Conservation (phyloP, 1,140 invertebrate species). For the Anagrus nilaparvatae region DNA sequence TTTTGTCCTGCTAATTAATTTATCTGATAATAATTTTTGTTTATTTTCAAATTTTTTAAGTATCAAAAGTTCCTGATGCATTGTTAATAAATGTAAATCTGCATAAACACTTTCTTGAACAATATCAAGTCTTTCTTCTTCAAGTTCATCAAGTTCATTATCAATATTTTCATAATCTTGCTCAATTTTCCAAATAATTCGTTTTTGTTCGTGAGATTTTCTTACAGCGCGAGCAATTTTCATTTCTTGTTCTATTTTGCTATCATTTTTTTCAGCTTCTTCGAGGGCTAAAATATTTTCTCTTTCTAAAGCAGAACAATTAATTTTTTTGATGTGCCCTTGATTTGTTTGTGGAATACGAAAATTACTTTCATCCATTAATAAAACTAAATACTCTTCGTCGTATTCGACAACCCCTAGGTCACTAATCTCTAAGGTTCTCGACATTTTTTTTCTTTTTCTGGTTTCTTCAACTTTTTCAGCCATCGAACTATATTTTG, state of each 20-base stretch:
- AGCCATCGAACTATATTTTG: conserved; percentile 22
- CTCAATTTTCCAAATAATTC: conserved; percentile 49
- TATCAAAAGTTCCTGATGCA: conserved; percentile 70
- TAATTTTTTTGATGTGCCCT: too few relatives aligned
- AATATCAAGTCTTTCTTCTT: conserved; percentile 51
- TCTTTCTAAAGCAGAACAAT: conserved; percentile 7
- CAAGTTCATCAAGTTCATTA: conserved; percentile 48
- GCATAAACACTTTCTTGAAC: conserved; percentile 53
- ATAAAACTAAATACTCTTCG: conserved; percentile 32
- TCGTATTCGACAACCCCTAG: conserved; percentile 14
- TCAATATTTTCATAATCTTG: conserved; percentile 55
- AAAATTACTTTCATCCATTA: conserved; percentile 18
- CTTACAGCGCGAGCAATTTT: conserved; percentile 26
- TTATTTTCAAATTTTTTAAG: conserved; percentile 62
- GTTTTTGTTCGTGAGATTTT: conserved; percentile 51
- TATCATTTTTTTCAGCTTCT: conserved; percentile 4
- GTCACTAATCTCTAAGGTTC: conserved; percentile 3
- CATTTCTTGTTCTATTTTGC: conserved; percentile 30
- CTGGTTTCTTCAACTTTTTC: conserved; percentile 23
- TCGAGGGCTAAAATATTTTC: too few relatives aligned
- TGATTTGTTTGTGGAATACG: too few relatives aligned
- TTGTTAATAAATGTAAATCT: conserved; percentile 55
- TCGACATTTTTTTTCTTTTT: conserved; percentile 16
- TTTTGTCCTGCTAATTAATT: too few relatives aligned
- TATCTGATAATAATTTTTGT: too few relatives aligned